These are phyloP conservation scores for Cotesia glomerata DNA, from an alignment of 1,140 invertebrate genomes.

Conservation along the genomic window DNA sequence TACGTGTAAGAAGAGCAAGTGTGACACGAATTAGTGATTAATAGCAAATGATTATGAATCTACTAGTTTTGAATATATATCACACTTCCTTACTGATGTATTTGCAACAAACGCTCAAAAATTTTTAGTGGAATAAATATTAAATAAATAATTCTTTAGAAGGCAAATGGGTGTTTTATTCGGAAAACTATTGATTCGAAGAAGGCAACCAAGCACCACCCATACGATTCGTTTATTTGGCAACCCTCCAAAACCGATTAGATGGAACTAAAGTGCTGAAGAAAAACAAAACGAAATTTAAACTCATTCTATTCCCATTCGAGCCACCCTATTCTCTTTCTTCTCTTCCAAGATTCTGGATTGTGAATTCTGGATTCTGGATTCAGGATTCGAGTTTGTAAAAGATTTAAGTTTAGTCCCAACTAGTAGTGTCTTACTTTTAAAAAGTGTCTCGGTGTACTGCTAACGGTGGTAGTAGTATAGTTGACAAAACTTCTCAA, in stretches of 20 bases:
- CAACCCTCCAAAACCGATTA: constrained; percentile 8
- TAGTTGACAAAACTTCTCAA: too few species aligned
- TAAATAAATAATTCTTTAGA: too few species aligned
- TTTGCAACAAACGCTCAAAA: too few species aligned
- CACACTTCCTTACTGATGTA: too few species aligned
- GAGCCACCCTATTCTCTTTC: neutral
- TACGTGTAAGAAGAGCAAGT: too few species aligned
- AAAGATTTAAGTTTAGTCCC: neutral
- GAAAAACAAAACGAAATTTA: constrained; percentile 7
- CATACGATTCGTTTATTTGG: constrained; percentile 11
- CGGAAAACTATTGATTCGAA: neutral
- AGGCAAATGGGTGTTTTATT: too few species aligned
- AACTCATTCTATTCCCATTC: neutral
- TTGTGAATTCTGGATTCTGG: neutral
- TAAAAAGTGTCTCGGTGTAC: neutral
- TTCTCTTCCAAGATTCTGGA: neutral
- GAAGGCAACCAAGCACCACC: neutral
- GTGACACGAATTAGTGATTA: too few species aligned
- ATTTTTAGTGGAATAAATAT: too few species aligned
- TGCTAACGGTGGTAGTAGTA: too few species aligned
- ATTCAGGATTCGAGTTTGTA: neutral
- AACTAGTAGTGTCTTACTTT: neutral
- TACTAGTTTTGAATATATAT: too few species aligned
- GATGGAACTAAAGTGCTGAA: constrained; percentile 5
- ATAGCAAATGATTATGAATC: too few species aligned